Percentiles rank a stretch among this genome's conserved stretches.
Conservation (phyloP, 2,888 invertebrate genomes). For the Quadriops clusia region DNA sequence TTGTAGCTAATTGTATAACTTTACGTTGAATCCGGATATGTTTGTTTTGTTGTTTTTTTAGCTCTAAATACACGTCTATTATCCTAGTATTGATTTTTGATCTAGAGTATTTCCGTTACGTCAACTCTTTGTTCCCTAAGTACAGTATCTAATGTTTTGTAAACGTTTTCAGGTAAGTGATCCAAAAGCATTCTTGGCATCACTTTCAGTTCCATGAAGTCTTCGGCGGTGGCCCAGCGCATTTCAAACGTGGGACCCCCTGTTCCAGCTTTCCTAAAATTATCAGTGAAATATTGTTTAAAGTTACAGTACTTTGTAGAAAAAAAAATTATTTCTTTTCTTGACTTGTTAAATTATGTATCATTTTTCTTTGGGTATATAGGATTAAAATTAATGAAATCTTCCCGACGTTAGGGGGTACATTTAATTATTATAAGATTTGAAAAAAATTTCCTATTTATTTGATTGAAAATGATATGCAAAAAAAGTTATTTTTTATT, state of each 20-base stretch:
- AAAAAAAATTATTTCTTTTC: constrained; percentile 6
- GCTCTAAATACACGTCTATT: too few relatives aligned
- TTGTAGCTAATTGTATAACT: too few relatives aligned
- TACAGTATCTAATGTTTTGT: constrained; percentile 54
- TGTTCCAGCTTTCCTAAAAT: constrained; percentile 46
- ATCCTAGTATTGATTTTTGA: neutral
- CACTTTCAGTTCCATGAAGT: constrained; percentile 70
- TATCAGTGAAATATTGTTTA: constrained; percentile 4
- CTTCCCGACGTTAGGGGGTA: too few relatives aligned
- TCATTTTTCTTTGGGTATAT: too few relatives aligned
- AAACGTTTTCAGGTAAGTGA: constrained; percentile 72
- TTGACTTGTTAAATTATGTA: neutral
- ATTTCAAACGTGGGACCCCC: constrained; percentile 59
- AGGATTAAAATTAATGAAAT: too few relatives aligned
- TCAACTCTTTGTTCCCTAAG: constrained; percentile 40
- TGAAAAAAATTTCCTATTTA: too few relatives aligned
- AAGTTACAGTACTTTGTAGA: neutral
- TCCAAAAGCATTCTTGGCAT: constrained; percentile 79
- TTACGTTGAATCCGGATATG: too few relatives aligned
- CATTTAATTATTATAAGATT: too few relatives aligned
- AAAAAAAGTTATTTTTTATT: too few relatives aligned
- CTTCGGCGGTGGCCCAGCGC: constrained; percentile 69
- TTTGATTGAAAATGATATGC: too few relatives aligned
- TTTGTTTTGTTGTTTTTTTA: too few relatives aligned
- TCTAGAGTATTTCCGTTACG: constrained; percentile 23